Conservation (phyloP, 2,113 vertebrate genomes). For the Polypterus bichir region DNA sequence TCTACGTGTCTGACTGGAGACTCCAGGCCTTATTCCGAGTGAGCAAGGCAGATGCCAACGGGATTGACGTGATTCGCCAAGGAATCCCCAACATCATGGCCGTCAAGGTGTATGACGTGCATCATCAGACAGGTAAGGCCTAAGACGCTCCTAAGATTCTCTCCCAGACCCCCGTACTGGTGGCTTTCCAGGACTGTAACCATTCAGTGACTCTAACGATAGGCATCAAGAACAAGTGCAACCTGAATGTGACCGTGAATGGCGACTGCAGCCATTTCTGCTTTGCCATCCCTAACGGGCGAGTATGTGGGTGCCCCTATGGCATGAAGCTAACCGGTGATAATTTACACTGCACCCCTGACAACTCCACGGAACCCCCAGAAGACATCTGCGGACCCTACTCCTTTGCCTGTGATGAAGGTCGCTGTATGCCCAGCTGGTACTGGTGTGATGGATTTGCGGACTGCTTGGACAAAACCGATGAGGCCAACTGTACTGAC, state of each 20-base stretch:
- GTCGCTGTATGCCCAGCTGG: slow-evolving; percentile 37
- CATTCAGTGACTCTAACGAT: background rate
- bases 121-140: background rate
- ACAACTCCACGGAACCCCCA: slow-evolving; percentile 34
- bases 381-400: slow-evolving; percentile 32
- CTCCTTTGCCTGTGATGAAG: slow-evolving; percentile 42
- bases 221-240: slow-evolving; percentile 31
- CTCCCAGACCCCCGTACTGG: background rate
- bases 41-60: slow-evolving; percentile 42
- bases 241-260: slow-evolving; percentile 19
- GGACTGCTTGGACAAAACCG: slow-evolving; percentile 40
- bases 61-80: slow-evolving; percentile 35
- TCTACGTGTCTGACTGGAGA: slow-evolving; percentile 43
- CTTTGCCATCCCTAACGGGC: slow-evolving; percentile 35
- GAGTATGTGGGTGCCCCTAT: slow-evolving; percentile 45
- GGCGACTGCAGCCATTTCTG: slow-evolving; percentile 52
- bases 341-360: slow-evolving; percentile 40
- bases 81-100: slow-evolving; percentile 35
- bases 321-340: slow-evolving; percentile 44
- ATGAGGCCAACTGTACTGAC: slow-evolving; percentile 45
- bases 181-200: background rate
- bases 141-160: background rate
- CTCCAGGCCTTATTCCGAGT: slow-evolving; percentile 33
- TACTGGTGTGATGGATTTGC: slow-evolving; percentile 36
- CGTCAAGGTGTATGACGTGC: slow-evolving; percentile 38